phyloP scores from a whole-genome alignment of 2,797 vertebrate genomes.

The Monodelphis domestica region DNA sequence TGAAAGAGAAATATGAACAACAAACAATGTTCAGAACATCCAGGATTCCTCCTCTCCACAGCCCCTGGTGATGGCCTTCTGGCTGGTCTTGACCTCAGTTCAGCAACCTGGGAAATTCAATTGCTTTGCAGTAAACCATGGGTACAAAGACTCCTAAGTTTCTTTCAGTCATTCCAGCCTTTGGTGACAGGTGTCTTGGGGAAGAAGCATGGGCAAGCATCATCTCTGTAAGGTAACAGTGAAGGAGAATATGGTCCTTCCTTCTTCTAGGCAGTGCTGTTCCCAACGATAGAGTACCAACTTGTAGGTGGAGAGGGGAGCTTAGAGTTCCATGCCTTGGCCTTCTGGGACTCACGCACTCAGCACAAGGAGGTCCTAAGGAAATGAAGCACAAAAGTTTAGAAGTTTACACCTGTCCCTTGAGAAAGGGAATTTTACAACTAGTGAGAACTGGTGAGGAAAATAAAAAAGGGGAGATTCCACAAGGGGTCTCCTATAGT shows the following conservation, averaged over 20 bases:
- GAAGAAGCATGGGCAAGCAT: background rate
- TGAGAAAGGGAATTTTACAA: background rate
- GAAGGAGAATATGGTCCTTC: background rate
- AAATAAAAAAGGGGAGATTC: background rate
- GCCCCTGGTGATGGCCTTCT: background rate
- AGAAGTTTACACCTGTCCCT: background rate
- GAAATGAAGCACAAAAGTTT: slow-evolving; percentile 35
- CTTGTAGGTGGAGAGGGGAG: background rate
- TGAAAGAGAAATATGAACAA: slow-evolving; percentile 26
- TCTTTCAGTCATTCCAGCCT: background rate
- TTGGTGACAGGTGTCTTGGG: background rate
- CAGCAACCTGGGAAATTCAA: background rate
- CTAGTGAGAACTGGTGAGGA: background rate
- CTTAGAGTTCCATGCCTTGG: background rate
- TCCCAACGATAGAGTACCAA: background rate
- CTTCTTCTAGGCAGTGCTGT: background rate
- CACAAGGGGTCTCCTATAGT: background rate
- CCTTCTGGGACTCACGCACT: slow-evolving; percentile 55
- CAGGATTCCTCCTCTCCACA: background rate
- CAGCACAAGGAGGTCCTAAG: slow-evolving; percentile 80
- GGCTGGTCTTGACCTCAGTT: background rate
- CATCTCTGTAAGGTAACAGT: background rate
- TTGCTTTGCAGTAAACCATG: background rate
- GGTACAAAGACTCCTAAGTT: background rate
- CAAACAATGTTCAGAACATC: too few species aligned